A percentile compares a stretch with the other conserved stretches of the same genome.
Conservation (phyloP, 2,888 invertebrate genomes). For the Nephrotoma flavescens region DNA sequence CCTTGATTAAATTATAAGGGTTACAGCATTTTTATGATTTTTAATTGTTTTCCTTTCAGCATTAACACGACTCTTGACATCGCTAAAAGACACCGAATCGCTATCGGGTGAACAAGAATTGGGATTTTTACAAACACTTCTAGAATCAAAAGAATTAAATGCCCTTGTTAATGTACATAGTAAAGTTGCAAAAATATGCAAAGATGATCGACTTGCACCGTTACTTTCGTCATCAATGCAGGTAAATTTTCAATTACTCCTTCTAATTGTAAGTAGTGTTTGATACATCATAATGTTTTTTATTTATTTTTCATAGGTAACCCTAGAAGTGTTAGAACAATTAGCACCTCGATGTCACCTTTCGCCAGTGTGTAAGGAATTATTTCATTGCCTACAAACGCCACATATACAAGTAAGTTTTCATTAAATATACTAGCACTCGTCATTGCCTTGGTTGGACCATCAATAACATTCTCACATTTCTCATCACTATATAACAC, state of each 20-base stretch:
- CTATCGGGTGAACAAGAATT: slow-evolving; percentile 72
- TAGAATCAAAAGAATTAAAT: slow-evolving; percentile 77
- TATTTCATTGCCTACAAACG: slow-evolving; percentile 65
- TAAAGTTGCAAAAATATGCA: slow-evolving; percentile 68
- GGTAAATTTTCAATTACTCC: slow-evolving; percentile 19
- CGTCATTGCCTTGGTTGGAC: too few species aligned
- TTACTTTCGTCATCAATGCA: slow-evolving; percentile 74
- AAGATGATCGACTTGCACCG: slow-evolving; percentile 73
- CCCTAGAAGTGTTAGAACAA: slow-evolving; percentile 66
- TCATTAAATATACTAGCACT: background rate
- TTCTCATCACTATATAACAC: too few species aligned
- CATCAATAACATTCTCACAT: too few species aligned
- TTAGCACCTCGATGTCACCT: slow-evolving; percentile 48
- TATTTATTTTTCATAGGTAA: slow-evolving; percentile 34
- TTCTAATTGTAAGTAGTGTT: background rate
- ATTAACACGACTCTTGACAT: slow-evolving; percentile 60
- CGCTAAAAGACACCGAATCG: slow-evolving; percentile 66
- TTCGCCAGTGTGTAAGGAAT: slow-evolving; percentile 64
- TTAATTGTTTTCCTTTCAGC: slow-evolving; percentile 38
- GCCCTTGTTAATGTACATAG: slow-evolving; percentile 85
- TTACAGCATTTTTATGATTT: background rate
- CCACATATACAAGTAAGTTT: slow-evolving; percentile 68
- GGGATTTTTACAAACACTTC: slow-evolving; percentile 65
- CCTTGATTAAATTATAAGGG: background rate
- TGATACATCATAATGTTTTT: background rate